A percentile compares a stretch with the other conserved stretches of the same genome.
These are phyloP conservation scores for Romanogobio albipinnatus DNA, from an alignment of 2,113 vertebrate species.

Conservation along the genomic window DNA sequence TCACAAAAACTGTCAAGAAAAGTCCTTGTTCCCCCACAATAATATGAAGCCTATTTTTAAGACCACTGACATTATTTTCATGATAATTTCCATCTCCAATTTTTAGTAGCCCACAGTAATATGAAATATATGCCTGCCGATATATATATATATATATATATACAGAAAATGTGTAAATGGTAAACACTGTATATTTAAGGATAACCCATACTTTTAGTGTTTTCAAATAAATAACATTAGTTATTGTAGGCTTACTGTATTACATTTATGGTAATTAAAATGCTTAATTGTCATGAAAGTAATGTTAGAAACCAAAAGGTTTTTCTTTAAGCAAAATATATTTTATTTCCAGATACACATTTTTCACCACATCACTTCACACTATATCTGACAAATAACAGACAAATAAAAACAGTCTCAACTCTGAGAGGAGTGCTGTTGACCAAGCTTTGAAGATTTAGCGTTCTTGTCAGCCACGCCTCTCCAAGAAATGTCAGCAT, in stretches of 20 bases:
- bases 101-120: neutral
- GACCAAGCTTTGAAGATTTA: neutral
- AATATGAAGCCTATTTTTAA: constrained; percentile 1
- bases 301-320: neutral
- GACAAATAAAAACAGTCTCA: neutral
- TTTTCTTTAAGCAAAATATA: neutral
- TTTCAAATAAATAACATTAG: neutral
- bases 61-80: neutral
- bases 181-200: neutral
- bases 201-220: too few species aligned
- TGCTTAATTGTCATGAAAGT: neutral
- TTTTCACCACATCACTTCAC: neutral
- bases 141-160: neutral
- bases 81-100: neutral
- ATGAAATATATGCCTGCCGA: neutral
- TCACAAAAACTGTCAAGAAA: neutral
- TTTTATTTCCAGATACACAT: neutral
- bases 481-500: constrained; percentile 55
- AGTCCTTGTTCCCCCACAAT: neutral
- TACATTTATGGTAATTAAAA: neutral
- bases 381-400: neutral
- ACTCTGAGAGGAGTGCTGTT: neutral
- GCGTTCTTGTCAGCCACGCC: constrained; percentile 41
- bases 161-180: neutral
- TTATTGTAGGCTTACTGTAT: neutral